Conservation (phyloP, 1,140 invertebrate genomes). For the Hylyphantes graminicola region DNA sequence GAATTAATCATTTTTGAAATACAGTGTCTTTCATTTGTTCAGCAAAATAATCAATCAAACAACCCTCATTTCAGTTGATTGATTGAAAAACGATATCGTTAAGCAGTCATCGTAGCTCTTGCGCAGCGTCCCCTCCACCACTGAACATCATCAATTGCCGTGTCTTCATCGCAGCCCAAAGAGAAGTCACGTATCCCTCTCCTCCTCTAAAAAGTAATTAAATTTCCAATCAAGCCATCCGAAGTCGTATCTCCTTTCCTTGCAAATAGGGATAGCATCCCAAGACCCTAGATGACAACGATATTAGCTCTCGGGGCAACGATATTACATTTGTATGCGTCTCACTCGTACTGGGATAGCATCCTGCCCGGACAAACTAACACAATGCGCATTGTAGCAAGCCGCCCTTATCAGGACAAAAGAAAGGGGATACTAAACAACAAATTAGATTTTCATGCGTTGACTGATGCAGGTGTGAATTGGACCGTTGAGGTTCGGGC, state of each 20-base stretch:
- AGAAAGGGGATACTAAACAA: conserved; percentile 36
- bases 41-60: background rate
- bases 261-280: background rate
- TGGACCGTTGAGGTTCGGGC: conserved; percentile 35
- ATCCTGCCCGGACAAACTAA: conserved; percentile 3
- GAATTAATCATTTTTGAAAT: too few relatives aligned
- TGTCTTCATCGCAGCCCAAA: conserved; percentile 6
- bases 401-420: conserved; percentile 15
- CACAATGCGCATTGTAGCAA: conserved; percentile 28
- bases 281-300: background rate
- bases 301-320: background rate
- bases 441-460: conserved; percentile 28
- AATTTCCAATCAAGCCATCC: conserved; percentile 17
- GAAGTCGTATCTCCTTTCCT: background rate
- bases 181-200: conserved; percentile 2
- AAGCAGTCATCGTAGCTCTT: background rate
- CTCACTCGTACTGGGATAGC: background rate
- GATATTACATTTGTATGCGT: conserved; percentile 10
- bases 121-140: background rate
- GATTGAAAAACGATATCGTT: background rate
- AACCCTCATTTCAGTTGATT: background rate
- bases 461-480: conserved; percentile 32
- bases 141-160: background rate
- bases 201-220: conserved; percentile 18
- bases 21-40: too few relatives aligned